Evolutionary conservation across 2,888 invertebrate genomes (phyloP).

Genomic region (Phania funesta): DNA sequence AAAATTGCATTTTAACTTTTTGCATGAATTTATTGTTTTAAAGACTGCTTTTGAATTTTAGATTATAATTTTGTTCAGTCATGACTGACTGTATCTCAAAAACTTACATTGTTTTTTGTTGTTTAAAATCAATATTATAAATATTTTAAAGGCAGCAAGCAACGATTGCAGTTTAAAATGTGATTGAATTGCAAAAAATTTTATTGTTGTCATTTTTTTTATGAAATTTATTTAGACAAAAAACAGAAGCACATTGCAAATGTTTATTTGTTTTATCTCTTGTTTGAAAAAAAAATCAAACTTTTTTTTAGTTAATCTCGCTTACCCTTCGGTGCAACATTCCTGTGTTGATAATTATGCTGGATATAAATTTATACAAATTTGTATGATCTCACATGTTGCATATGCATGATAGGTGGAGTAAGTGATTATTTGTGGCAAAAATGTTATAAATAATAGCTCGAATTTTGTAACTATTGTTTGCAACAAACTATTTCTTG

Average conservation of each 20-base stretch:
- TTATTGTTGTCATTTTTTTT: neutral
- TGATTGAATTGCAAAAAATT: conserved; percentile 2
- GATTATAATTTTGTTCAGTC: neutral
- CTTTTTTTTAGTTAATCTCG: no score
- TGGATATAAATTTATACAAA: neutral
- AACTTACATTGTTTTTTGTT: neutral
- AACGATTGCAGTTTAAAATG: neutral
- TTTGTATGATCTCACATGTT: neutral
- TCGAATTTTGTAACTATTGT: neutral
- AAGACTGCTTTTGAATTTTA: neutral
- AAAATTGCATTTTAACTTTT: neutral
- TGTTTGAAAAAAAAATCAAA: no score
- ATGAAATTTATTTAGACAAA: neutral
- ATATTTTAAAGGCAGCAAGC: conserved; percentile 39
- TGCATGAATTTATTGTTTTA: conserved; percentile 11
- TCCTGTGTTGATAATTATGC: neutral
- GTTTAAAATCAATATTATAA: neutral
- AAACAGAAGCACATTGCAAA: neutral
- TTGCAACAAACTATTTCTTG: conserved; percentile 9
- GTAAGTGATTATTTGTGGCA: conserved; percentile 34
- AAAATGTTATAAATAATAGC: conserved; percentile 14
- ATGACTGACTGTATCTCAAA: neutral
- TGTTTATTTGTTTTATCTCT: neutral
- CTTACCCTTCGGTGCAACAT: neutral
- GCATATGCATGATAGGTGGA: neutral